Percentiles rank a stretch among this genome's conserved stretches.
These are phyloP conservation scores for Tor tambroides DNA, from an alignment of 2,113 vertebrate species.

Conservation along the genomic window DNA sequence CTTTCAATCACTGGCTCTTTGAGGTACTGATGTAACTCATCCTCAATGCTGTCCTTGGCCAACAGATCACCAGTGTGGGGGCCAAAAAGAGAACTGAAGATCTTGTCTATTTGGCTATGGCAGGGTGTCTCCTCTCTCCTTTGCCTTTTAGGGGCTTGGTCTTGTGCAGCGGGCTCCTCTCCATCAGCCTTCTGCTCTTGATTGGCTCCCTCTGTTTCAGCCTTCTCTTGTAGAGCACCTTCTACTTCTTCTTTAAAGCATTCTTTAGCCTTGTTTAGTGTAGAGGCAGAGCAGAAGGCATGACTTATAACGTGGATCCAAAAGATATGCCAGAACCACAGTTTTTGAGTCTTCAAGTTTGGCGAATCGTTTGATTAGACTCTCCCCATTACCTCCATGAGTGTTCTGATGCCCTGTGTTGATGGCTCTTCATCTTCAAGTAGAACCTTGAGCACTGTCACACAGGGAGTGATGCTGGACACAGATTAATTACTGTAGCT, in stretches of 20 bases:
- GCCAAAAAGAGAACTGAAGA: slow-evolving; percentile 2
- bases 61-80: not conserved
- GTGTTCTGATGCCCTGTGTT: not conserved
- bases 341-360: slow-evolving; percentile 14
- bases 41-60: not conserved
- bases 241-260: not conserved
- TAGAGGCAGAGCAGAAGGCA: not conserved
- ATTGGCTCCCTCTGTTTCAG: not conserved
- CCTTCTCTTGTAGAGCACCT: not conserved
- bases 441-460: not conserved
- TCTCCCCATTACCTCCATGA: slow-evolving; percentile 17
- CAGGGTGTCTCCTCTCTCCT: slow-evolving; percentile 1
- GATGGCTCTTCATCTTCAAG: not conserved
- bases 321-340: slow-evolving; percentile 12
- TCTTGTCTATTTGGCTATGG: not conserved
- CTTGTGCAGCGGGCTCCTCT: not conserved
- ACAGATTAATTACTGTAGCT: slow-evolving; percentile 4
- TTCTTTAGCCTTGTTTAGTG: not conserved
- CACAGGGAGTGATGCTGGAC: slow-evolving; percentile 13
- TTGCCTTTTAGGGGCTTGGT: slow-evolving; percentile 8
- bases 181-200: slow-evolving; percentile 1
- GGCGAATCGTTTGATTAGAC: slow-evolving; percentile 15
- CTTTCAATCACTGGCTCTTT: not conserved
- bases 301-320: not conserved
- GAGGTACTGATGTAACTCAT: slow-evolving; percentile 12